phyloP scores from a whole-genome alignment of 2,797 vertebrate genomes.

The Enteromius paludinosus region DNA sequence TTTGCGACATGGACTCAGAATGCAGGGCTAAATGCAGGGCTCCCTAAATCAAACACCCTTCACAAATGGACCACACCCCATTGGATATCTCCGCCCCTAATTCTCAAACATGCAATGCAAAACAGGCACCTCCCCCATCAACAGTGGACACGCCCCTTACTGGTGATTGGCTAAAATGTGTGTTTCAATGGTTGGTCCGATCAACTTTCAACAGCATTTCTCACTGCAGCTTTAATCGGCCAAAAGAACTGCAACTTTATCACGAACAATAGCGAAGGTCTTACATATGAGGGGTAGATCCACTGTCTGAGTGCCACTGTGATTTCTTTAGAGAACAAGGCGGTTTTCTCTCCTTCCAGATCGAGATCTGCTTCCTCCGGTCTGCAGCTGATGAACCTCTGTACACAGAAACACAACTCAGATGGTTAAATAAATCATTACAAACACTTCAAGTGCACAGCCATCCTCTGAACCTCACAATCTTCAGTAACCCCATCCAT shows the following conservation, averaged over 20 bases:
- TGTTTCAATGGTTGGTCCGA: neutral
- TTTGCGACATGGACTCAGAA: no score
- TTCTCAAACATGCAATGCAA: neutral
- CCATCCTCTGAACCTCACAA: neutral
- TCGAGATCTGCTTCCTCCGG: constrained; percentile 84
- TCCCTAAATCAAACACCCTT: neutral
- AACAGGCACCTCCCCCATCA: neutral
- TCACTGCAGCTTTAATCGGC: neutral
- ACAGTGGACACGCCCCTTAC: neutral
- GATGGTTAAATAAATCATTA: constrained; percentile 9
- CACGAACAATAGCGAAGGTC: constrained; percentile 61
- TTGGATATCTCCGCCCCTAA: neutral
- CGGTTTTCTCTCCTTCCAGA: constrained; percentile 75
- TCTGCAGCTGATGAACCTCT: constrained; percentile 81
- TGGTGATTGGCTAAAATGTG: neutral
- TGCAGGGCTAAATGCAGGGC: no score
- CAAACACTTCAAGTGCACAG: neutral
- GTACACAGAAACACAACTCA: constrained; percentile 39
- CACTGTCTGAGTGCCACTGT: constrained; percentile 75
- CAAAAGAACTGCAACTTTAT: neutral
- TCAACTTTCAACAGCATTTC: neutral
- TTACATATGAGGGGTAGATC: constrained; percentile 88
- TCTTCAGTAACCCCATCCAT: constrained; percentile 5
- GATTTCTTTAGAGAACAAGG: constrained; percentile 80
- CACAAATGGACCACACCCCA: neutral